phyloP scores from a whole-genome alignment of 2,797 vertebrate species.

The Poeciliopsis presidionis region DNA sequence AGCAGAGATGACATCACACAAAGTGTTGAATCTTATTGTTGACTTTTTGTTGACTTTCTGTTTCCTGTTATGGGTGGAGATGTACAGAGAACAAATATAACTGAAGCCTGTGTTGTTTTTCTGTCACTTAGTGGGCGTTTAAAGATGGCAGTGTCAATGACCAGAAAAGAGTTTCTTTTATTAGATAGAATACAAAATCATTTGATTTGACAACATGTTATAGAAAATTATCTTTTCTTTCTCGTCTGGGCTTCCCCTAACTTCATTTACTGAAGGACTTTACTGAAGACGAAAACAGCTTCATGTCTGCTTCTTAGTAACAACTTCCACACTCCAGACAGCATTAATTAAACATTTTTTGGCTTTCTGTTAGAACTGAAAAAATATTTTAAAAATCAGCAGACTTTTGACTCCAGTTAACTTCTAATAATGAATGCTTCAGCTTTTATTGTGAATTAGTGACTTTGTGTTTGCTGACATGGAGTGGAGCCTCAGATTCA shows the following conservation, averaged over 20 bases:
- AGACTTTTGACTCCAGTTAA: not conserved
- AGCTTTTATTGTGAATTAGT: conserved; percentile 19
- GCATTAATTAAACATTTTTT: not conserved
- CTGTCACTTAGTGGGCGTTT: too few species aligned
- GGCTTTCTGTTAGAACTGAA: not conserved
- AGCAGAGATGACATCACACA: not conserved
- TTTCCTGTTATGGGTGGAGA: not conserved
- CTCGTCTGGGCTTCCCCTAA: not conserved
- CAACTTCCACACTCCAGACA: not conserved
- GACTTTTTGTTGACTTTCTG: too few species aligned
- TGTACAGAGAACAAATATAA: not conserved
- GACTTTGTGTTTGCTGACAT: not conserved
- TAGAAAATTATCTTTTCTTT: not conserved
- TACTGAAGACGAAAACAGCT: not conserved
- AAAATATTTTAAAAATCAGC: not conserved
- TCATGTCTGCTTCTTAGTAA: not conserved
- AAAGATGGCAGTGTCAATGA: too few species aligned
- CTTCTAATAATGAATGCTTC: conserved; percentile 4
- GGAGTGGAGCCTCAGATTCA: not conserved
- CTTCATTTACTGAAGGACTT: not conserved
- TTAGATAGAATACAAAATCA: not conserved
- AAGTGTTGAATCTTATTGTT: not conserved
- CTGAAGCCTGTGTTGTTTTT: too few species aligned
- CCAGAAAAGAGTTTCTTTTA: not conserved
- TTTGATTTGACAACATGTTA: not conserved